Base-by-base conservation (phyloP, 1,140 invertebrate species). In the Pteromalus puparum region DNA sequence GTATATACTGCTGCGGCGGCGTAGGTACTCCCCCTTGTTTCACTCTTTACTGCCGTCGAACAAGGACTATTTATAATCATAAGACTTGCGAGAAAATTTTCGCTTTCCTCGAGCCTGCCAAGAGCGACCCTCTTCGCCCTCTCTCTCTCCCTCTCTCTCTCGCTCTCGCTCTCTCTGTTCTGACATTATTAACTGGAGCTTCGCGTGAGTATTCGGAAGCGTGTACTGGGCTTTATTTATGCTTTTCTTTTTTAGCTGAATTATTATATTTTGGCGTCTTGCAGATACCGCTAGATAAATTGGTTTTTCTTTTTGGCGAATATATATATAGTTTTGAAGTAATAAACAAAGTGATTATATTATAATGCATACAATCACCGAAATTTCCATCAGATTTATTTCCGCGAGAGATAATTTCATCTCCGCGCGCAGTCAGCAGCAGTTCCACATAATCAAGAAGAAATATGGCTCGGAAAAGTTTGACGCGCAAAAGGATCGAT, bases 51-150 rank as follows among this genome's bases (percentile, higher is more conserved):
- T 88, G 85, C 85, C 88, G 85, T 87, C 85, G 87, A 89, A 88
- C 87, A 86, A 84, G 86, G 88, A 89, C 89, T 87, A 90, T 90
- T 90, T 90, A 90, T 90, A 90, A 90, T 90, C 89, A 89, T 89
- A 90, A 89, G 83, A 76, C 88, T 86, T 84, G 83, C 82, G 75
- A 85, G 88, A 77, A 87, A 87, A 81, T 87, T 85, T 86, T 84
- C 73, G 34, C 76, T 81, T 73, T 83, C 61, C 78, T 84, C 76
- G 53, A 42, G 84, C 82, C 85, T 84, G 79, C 85, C 38, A 26
- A 70, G 15, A 42, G 67, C 24, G 26, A 70, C 72, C 30, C 72
- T 74, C 21, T 61, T n/a, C 0, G 53, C 12, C 15, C 15, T 48
- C 46, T 48, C 46, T 13, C 46, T 13, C 46, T 46, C 42, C 9